Evolutionary conservation across 2,113 vertebrate genomes (phyloP), one percentile per base, ranked within the genome.

Genomic region (Oceanodroma tethys): DNA sequence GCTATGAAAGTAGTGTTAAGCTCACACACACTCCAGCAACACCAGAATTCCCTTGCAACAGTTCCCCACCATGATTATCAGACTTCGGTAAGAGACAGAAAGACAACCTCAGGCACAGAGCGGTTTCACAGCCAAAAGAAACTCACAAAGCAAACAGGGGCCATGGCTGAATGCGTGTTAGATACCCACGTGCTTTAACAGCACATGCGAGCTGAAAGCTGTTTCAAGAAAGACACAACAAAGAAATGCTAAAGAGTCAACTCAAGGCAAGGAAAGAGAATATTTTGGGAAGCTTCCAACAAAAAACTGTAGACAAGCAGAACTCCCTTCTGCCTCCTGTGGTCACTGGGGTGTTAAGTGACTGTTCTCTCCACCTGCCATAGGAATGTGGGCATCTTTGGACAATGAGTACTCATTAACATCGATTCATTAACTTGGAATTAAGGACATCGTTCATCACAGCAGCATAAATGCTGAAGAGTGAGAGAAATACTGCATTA

Each of bases 201-300:
- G 48, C 32, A 80, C 15, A 2, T 0, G 9, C 0, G 2, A 76
- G 27, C 32, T 23, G 9, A 59, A 86, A 90, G 40, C 15, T 5
- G 16, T 60, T 74, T 81, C 55, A 30, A 36, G 59, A 42, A 56
- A 78, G 36, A 36, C 47, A 72, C 67, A 73, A 47, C 16, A 66
- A 56, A 90, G 55, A 70, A 88, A 66, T 25, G 30, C 40, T 71
- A 42, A 42, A 52, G 26, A 67, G 21, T 11, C 50, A 79, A 36
- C 42, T 25, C 36, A 40, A 58, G 36, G n/a, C 45, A 87, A 71
- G 30, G 52, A 48, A 60, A 71, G 9, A 27, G 13, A 36, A 5
- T 9, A 53, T 36, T 93, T 74, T 48, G 14, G 42, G 42, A 79
- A 45, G 55, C 21, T 87, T 95, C 50, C 47, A 67, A 50, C 32